Evolutionary conservation across 2,888 invertebrate genomes (phyloP), one percentile per base, ranked within the genome.

Genomic region (Cosmorhoe ocellata): DNA sequence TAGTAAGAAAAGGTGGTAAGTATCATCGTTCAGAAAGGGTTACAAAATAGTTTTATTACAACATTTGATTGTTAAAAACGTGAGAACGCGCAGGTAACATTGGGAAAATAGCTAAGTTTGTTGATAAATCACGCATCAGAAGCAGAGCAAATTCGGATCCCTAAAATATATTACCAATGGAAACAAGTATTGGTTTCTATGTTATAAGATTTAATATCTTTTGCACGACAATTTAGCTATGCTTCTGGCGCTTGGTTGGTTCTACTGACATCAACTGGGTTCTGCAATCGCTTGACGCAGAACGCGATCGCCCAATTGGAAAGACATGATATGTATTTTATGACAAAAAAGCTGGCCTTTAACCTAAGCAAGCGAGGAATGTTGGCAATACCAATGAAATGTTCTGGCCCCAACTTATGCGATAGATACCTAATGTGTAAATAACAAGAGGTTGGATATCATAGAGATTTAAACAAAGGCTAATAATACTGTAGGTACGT

Each of bases 381-480:
- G 40, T 24, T 40, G 40, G 28, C 34, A 34, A 39, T 34, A 18
- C 18, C 28, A 12, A 18, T 22, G 2, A 11, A 1, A 3, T 27
- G 9, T 28, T 5, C n/a, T 33, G 9, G 47, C 34, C 40, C 47
- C 47, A 44, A 43, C 24, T 33, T 5, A 36, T 36, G 36, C 42
- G 26, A 34, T 11, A 11, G 7, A 24, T 11, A 9, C 11, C n/a
- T n/a, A n/a, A 24, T 32, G 31, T 6, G 11, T 40, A 12, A 11
- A 37, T 37, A 24, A 9, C 10, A 36, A 36, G 36, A 36, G 24
- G 24, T 8, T 24, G 26, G 13, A 32, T 42, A 33, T 32, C 8
- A 24, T 24, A 26, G 37, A n/a, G 3, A 27, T 43, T 14, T 11
- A n/a, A 9, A 14, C 1, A 34, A 30, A 27, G 36, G 28, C 12